Base-by-base conservation (phyloP, 2,888 invertebrate genomes). In the Oxytorus armatus region DNA sequence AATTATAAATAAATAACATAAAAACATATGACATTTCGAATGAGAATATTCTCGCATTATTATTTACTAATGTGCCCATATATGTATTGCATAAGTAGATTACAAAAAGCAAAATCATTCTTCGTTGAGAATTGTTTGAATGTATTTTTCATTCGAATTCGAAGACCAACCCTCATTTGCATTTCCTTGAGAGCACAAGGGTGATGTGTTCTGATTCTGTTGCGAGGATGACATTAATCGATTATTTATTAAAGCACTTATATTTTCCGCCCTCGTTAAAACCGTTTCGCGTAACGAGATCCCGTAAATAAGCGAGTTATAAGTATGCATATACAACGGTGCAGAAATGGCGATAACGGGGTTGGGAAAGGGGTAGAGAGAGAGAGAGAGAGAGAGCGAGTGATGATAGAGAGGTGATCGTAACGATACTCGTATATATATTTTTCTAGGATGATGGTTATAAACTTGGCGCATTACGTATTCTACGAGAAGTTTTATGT, bases 401-500 rank as follows among this genome's bases (percentile, higher is more conserved):
- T 11, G 63, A 74, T 61, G 57, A 65, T 65, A 39, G 29, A 63
- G 49, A 51, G 51, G 33, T 44, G 66, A 7, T 47, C 51, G 44
- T 72, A 79, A 75, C 66, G 79, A 75, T 57, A 55, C 68, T 29
- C 10, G 51, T 16, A 65, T 18, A 44, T 69, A 70, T 16, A 61
- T 76, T 72, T 61, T 14, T 25, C 8, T 11, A 44, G 70, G 76
- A 10, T 47, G 70, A 76, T 63, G 76, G 65, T 77, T 77, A 73
- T 77, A 80, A 80, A 68, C 47, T 80, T 80, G 80, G 80, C 77
- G 63, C 80, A 80, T 80, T 77, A 77, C 72, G 77, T 73, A 80
- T 80, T 80, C 80, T n/a, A 23, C 68, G 51, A 55, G 21, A 57
- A 59, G 61, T 75, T 79, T 79, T 79, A 79, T 79, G 79, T 42